phyloP scores from a whole-genome alignment of 53 echinoderm and acorn worm species.

The Luidia sarsii region DNA sequence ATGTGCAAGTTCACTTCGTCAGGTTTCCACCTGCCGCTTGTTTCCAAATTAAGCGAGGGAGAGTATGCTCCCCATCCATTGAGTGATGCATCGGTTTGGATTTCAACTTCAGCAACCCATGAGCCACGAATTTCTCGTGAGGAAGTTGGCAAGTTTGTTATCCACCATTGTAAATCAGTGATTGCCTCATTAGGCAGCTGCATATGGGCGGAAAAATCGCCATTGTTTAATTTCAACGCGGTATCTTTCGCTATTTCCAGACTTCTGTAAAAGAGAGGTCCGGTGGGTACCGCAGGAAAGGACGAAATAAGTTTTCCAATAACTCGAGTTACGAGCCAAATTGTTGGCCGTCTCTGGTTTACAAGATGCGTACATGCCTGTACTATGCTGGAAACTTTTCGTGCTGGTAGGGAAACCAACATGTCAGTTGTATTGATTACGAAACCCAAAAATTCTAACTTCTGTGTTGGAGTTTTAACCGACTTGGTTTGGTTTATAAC shows the following conservation, averaged over 20 bases:
- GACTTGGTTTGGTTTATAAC: conserved; percentile 4
- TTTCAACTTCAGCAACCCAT: conserved; percentile 1
- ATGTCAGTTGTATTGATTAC: neutral
- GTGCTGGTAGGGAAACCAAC: conserved; percentile 2
- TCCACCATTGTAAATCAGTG: conserved; percentile 16
- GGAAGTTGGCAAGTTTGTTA: neutral
- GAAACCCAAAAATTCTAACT: neutral
- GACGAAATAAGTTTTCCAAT: neutral
- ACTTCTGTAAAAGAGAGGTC: neutral
- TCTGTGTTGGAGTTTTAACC: neutral
- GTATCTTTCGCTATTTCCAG: neutral
- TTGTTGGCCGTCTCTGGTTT: neutral
- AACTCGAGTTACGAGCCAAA: neutral
- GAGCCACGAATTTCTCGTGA: neutral
- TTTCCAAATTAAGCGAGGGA: neutral
- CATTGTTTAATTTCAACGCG: neutral
- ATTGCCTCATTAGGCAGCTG: neutral
- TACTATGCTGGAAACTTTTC: neutral
- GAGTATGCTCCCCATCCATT: conserved; percentile 15
- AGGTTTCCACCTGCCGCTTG: conserved; percentile 8
- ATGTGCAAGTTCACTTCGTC: neutral
- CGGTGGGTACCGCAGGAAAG: neutral
- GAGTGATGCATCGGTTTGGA: conserved; percentile 5
- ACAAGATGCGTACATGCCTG: neutral
- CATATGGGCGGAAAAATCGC: conserved; percentile 1